Evolutionary conservation across 1,140 invertebrate species (phyloP).

Genomic region (Zaprionus ornatus): DNA sequence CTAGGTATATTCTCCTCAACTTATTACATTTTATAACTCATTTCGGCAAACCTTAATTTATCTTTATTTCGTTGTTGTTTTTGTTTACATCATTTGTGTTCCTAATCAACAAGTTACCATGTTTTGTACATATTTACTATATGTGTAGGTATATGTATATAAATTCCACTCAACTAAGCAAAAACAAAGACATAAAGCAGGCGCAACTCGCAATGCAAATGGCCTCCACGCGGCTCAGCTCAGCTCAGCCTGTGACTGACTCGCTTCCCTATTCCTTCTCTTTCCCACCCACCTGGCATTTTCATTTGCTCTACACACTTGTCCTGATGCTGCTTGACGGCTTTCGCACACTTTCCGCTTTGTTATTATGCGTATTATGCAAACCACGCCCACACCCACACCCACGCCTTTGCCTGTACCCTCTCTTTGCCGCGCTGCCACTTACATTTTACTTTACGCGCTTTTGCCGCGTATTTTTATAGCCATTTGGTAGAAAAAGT

Average conservation of each 20-base stretch:
- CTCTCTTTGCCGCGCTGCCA: conserved; percentile 41
- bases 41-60: conserved; percentile 1
- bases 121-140: conserved; percentile 5
- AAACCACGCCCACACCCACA: conserved; percentile 40
- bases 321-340: conserved; percentile 54
- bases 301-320: not conserved
- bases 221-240: conserved; percentile 21
- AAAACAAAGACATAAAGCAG: conserved; percentile 79
- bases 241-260: conserved; percentile 6
- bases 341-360: conserved; percentile 74
- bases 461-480: conserved; percentile 62
- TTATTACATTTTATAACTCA: not conserved
- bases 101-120: conserved; percentile 46
- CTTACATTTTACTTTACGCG: conserved; percentile 76
- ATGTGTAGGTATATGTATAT: conserved; percentile 26
- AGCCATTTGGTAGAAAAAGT: conserved; percentile 45
- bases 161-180: conserved; percentile 50
- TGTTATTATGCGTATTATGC: conserved; percentile 79
- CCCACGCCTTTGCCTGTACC: conserved; percentile 13
- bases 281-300: not conserved
- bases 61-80: conserved; percentile 37
- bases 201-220: conserved; percentile 63
- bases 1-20: not conserved
- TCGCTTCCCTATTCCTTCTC: not conserved
- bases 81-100: conserved; percentile 20